phyloP scores from a whole-genome alignment of 37 sponge, comb jelly and placozoan species.

The Dysidea cf. avara region DNA sequence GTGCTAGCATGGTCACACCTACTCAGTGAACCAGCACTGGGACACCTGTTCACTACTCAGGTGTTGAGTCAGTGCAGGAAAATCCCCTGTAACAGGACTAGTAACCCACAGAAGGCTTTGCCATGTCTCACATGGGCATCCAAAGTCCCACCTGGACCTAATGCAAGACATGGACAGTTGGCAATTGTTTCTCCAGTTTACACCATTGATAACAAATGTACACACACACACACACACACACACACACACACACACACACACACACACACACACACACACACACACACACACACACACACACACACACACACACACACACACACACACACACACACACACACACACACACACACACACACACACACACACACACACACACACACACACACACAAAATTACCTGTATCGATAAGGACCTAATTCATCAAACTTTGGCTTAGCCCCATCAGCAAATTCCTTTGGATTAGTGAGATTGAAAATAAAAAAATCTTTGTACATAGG shows the following conservation, averaged over 20 bases:
- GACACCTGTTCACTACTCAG: too few species aligned
- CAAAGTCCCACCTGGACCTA: too few species aligned
- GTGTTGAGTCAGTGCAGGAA: too few species aligned
- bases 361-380: not conserved
- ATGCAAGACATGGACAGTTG: too few species aligned
- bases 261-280: slow-evolving; percentile 26
- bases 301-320: not conserved
- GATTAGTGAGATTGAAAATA: slow-evolving; percentile 88
- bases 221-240: slow-evolving; percentile 12
- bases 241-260: slow-evolving; percentile 18
- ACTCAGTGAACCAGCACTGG: too few species aligned
- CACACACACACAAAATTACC: slow-evolving; percentile 37
- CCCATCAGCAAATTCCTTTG: slow-evolving; percentile 47
- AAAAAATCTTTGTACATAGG: slow-evolving; percentile 76
- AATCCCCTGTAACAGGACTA: too few species aligned
- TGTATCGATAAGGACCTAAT: slow-evolving; percentile 82
- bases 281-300: not conserved
- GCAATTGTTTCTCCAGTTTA: too few species aligned
- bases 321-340: not conserved
- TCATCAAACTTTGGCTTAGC: slow-evolving; percentile 48
- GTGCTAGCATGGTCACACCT: too few species aligned
- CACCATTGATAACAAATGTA: too few species aligned
- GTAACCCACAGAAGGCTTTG: too few species aligned
- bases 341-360: not conserved
- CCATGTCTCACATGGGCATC: too few species aligned